Evolutionary conservation across 2,888 invertebrate genomes (phyloP).

Genomic region (Luffia ferchaultella): DNA sequence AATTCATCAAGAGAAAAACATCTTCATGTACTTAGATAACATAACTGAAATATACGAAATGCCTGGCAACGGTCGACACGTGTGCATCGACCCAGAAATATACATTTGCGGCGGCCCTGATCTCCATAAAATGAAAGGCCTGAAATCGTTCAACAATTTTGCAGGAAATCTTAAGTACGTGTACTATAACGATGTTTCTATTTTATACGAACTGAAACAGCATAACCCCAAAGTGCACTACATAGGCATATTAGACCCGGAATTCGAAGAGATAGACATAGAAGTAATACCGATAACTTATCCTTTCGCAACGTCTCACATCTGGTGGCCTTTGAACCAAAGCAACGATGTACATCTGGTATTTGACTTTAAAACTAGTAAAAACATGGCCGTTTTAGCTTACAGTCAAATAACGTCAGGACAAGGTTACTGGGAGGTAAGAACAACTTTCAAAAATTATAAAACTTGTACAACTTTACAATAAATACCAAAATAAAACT

Average conservation of each 20-base stretch:
- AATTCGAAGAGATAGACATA: slow-evolving; percentile 84
- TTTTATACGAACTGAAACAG: slow-evolving; percentile 86
- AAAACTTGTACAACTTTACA: slow-evolving; percentile 1
- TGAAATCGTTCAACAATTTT: slow-evolving; percentile 85
- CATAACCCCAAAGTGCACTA: slow-evolving; percentile 87
- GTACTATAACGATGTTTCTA: slow-evolving; percentile 92
- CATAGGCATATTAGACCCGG: slow-evolving; percentile 80
- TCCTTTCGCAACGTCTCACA: slow-evolving; percentile 89
- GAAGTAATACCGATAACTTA: slow-evolving; percentile 91
- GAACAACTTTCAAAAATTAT: slow-evolving; percentile 15
- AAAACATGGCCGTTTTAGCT: slow-evolving; percentile 84
- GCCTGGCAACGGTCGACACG: slow-evolving; percentile 71
- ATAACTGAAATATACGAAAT: slow-evolving; percentile 75
- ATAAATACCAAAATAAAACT: not conserved
- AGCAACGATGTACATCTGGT: slow-evolving; percentile 77
- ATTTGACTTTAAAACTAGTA: slow-evolving; percentile 88
- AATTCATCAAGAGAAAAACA: slow-evolving; percentile 76
- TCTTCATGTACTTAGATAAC: slow-evolving; percentile 80
- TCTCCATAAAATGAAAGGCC: slow-evolving; percentile 81
- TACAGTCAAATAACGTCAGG: slow-evolving; percentile 82
- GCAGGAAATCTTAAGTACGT: slow-evolving; percentile 91
- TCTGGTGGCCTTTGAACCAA: slow-evolving; percentile 86
- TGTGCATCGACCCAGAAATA: slow-evolving; percentile 93
- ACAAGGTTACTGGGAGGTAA: slow-evolving; percentile 88
- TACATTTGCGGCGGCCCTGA: slow-evolving; percentile 92